phyloP scores from a whole-genome alignment of 2,888 invertebrate genomes.

The Boloria selene region DNA sequence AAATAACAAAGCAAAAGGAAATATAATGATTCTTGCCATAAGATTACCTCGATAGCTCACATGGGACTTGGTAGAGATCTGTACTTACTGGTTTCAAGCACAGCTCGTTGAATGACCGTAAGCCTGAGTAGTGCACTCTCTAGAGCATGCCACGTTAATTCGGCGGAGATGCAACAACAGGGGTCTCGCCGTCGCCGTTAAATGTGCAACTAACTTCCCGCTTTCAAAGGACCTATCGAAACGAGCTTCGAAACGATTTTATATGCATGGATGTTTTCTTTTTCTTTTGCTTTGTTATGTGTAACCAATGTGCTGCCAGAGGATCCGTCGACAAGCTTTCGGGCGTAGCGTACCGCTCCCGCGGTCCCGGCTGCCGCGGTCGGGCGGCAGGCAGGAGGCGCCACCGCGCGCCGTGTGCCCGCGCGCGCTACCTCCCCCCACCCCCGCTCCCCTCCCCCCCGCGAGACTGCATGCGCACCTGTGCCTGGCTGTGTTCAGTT shows the following conservation, averaged over 20 bases:
- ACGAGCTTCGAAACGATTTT: constrained; percentile 63
- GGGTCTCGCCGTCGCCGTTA: constrained; percentile 47
- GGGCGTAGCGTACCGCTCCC: constrained; percentile 44
- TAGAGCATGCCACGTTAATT: constrained; percentile 64
- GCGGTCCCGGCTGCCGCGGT: constrained; percentile 54
- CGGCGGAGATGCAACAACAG: constrained; percentile 44
- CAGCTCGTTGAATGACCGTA: constrained; percentile 80
- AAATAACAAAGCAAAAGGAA: constrained; percentile 82
- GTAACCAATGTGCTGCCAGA: constrained; percentile 72
- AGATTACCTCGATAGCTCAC: constrained; percentile 60
- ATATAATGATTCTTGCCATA: constrained; percentile 60
- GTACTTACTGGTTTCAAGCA: constrained; percentile 71
- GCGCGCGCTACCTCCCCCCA: constrained; percentile 65
- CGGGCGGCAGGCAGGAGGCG: constrained; percentile 48
- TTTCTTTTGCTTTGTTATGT: constrained; percentile 82
- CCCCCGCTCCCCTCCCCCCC: constrained; percentile 78
- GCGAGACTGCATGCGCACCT: constrained; percentile 79
- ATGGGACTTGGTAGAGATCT: constrained; percentile 67
- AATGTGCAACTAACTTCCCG: constrained; percentile 56
- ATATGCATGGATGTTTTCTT: constrained; percentile 77
- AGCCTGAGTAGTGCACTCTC: constrained; percentile 77
- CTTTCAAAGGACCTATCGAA: constrained; percentile 57
- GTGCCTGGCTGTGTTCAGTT: constrained; percentile 83
- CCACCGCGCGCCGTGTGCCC: constrained; percentile 41
- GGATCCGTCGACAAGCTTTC: constrained; percentile 61